Conservation (phyloP, 2,797 vertebrate species). For the Numenius phaeopus region DNA sequence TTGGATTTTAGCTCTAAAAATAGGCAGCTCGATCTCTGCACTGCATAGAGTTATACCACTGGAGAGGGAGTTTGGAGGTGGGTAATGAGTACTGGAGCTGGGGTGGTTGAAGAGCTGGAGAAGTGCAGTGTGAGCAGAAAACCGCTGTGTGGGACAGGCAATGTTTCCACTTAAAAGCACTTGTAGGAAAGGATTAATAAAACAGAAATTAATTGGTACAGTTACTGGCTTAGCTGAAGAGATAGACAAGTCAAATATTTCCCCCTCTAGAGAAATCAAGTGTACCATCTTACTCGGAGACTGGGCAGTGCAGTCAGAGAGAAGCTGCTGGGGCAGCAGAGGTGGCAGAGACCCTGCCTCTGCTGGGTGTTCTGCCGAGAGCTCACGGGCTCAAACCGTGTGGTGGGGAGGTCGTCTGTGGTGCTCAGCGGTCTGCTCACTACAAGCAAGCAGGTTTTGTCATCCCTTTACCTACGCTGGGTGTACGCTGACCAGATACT, state of each 20-base stretch:
- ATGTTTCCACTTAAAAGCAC: not conserved
- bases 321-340: not conserved
- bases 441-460: not conserved
- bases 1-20: not conserved
- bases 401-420: rapidly evolving
- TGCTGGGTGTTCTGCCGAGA: not conserved
- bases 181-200: not conserved
- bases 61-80: not conserved
- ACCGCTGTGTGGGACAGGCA: not conserved
- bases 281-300: rapidly evolving
- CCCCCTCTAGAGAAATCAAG: not conserved
- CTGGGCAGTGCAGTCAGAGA: not conserved
- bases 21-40: not conserved
- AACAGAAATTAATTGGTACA: not conserved
- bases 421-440: not conserved
- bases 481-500: not conserved
- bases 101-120: not conserved
- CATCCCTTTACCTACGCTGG: not conserved
- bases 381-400: rapidly evolving
- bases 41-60: not conserved
- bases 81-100: not conserved
- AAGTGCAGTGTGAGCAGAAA: not conserved
- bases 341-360: not conserved
- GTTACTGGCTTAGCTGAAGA: not conserved
- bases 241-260: not conserved